Conservation (phyloP, 2,797 vertebrate species). For the Morus bassanus region DNA sequence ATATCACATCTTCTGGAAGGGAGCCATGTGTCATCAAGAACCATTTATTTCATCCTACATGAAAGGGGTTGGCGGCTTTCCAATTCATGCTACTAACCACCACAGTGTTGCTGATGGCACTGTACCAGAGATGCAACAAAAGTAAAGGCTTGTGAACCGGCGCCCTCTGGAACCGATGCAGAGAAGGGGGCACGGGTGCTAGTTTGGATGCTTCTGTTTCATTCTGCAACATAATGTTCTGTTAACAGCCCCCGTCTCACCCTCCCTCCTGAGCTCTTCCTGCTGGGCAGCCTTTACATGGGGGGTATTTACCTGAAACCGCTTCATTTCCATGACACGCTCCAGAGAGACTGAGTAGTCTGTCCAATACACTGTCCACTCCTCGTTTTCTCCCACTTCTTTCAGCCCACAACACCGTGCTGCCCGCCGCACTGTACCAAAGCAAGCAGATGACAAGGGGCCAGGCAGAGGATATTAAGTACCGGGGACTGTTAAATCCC, state of each 20-base stretch:
- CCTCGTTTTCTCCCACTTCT: slow-evolving; percentile 74
- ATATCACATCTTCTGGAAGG: not conserved
- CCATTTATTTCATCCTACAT: not conserved
- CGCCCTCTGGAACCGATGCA: not conserved
- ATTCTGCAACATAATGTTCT: not conserved
- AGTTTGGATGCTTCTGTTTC: not conserved
- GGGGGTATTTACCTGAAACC: slow-evolving; percentile 77
- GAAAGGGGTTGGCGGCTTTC: not conserved
- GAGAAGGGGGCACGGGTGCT: not conserved
- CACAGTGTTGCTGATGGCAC: not conserved
- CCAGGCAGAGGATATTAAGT: rapidly evolving
- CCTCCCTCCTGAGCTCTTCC: not conserved
- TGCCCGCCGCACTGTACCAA: slow-evolving; percentile 75
- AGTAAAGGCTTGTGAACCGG: not conserved
- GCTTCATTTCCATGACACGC: slow-evolving; percentile 77
- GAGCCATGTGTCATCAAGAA: not conserved
- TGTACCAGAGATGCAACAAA: rapidly evolving
- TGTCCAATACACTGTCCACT: slow-evolving; percentile 78
- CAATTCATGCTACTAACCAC: not conserved
- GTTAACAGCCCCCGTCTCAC: rapidly evolving
- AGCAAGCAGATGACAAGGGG: not conserved
- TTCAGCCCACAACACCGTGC: slow-evolving; percentile 71
- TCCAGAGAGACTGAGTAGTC: slow-evolving; percentile 76
- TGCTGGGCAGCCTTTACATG: rapidly evolving
- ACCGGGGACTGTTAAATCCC: not conserved